These are phyloP conservation scores for Mystacides longicornis DNA, from an alignment of 2,888 invertebrate species.

Conservation along the genomic window DNA sequence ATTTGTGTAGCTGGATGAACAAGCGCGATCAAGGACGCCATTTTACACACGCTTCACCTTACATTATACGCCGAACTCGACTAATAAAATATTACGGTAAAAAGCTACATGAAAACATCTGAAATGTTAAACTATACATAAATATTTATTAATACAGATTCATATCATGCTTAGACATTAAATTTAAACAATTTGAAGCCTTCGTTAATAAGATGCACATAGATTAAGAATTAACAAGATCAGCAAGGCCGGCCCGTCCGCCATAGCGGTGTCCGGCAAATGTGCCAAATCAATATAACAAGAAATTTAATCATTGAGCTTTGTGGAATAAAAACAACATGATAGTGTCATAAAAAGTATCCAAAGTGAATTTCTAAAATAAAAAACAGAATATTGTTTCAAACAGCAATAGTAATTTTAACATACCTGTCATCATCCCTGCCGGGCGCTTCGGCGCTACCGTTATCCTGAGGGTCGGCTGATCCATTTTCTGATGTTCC, in stretches of 20 bases:
- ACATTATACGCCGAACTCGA: conserved; percentile 31
- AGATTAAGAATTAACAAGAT: conserved; percentile 16
- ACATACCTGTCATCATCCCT: conserved; percentile 74
- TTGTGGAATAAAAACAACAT: not conserved
- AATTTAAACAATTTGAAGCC: conserved; percentile 11
- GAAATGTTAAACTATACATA: conserved; percentile 23
- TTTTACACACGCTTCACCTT: conserved; percentile 36
- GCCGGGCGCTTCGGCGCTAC: conserved; percentile 66
- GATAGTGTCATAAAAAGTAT: too few relatives aligned
- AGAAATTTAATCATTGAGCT: not conserved
- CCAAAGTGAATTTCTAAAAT: too few relatives aligned
- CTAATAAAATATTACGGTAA: conserved; percentile 32
- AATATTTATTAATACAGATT: conserved; percentile 6
- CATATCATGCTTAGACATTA: conserved; percentile 17
- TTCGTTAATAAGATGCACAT: conserved; percentile 18
- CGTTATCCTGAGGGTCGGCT: conserved; percentile 62
- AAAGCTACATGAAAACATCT: conserved; percentile 26
- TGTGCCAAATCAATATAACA: not conserved
- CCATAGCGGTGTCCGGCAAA: conserved; percentile 14
- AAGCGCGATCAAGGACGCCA: conserved; percentile 38
- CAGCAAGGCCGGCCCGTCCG: conserved; percentile 21
- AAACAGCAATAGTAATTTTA: not conserved
- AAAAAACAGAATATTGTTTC: not conserved
- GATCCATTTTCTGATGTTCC: conserved; percentile 56
- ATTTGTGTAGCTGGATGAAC: too few relatives aligned